Base-by-base conservation (phyloP, 2,113 vertebrate species). In the Serilophus lunatus region DNA sequence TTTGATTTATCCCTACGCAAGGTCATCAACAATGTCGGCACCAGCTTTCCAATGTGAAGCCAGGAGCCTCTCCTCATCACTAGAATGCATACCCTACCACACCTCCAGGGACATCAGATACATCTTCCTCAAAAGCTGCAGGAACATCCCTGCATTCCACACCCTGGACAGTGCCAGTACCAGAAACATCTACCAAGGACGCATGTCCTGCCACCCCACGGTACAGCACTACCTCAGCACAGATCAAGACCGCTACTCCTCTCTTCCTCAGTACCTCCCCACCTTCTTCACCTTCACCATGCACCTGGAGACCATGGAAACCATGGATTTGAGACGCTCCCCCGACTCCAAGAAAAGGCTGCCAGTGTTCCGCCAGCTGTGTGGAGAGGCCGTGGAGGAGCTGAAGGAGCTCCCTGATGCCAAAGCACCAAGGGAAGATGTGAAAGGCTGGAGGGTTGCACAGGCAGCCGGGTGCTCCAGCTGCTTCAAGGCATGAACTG, bases 61-160 rank as follows among this genome's bases (percentile, higher is more conserved):
- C 4, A 38, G 51, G 3, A 29, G 36, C 47, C 23, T 19, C 53
- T n/a, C 36, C 69, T 3, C 15, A 23, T 3, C 15, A 28, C 36
- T 51, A 0, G 4, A 47, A 19, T 1, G 2, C 72, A 24, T 3
- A 0, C 19, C 64, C 59, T 28, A 61, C 78, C 83, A 40, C 64
- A 44, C 50, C 36, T 86, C 84, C 84, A 85, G 95, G 40, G 42
- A n/a, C 66, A 93, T 96, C 92, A 81, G 47, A 66, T 96, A 88
- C 15, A n/a, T 93, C 82, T 96, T 97, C 75, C 83, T 97, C 7
- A 7, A 93, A 1, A 74, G 82, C 82, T 93, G 91, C 68, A 97
- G 60, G 92, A 97, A 97, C 54, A 49, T 90, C 42, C 28, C 82
- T 1, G 20, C 50, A 0, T 23, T 82, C 45, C 64, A 18, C 1